A percentile compares a stretch with the other conserved stretches of the same genome.
phyloP scores from a whole-genome alignment of 2,888 invertebrate genomes.

The Bellardia bayeri region DNA sequence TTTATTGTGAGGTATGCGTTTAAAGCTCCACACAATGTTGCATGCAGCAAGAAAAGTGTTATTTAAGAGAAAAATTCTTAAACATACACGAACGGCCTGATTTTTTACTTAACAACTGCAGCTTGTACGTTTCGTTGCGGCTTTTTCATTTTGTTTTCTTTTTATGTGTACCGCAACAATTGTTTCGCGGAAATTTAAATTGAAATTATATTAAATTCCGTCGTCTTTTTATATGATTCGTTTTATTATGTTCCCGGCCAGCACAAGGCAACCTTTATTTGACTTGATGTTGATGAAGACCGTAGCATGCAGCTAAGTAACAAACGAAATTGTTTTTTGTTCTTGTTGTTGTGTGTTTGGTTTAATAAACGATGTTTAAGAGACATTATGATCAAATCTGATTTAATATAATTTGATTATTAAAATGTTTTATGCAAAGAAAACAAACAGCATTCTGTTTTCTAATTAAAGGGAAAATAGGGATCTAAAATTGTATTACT shows the following conservation, averaged over 20 bases:
- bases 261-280: not conserved
- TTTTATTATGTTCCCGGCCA: not conserved
- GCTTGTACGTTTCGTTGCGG: no score
- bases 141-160: conserved; percentile 6
- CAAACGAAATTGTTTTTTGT: conserved; percentile 3
- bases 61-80: conserved; percentile 11
- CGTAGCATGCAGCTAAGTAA: conserved; percentile 6
- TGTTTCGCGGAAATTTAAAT: conserved; percentile 39
- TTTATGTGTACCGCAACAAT: not conserved
- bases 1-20: conserved; percentile 57
- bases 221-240: not conserved
- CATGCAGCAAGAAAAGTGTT: not conserved
- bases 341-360: not conserved
- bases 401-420: conserved; percentile 18
- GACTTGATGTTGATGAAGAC: conserved; percentile 23
- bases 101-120: not conserved
- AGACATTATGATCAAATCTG: not conserved
- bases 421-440: not conserved
- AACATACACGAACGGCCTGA: not conserved
- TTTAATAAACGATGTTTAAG: not conserved
- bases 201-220: conserved; percentile 39
- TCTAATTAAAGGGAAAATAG: not conserved
- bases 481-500: not conserved
- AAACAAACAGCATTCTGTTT: not conserved
- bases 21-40: conserved; percentile 46